phyloP scores from a whole-genome alignment of 1,140 invertebrate species.

The Oryctes rhinoceros region DNA sequence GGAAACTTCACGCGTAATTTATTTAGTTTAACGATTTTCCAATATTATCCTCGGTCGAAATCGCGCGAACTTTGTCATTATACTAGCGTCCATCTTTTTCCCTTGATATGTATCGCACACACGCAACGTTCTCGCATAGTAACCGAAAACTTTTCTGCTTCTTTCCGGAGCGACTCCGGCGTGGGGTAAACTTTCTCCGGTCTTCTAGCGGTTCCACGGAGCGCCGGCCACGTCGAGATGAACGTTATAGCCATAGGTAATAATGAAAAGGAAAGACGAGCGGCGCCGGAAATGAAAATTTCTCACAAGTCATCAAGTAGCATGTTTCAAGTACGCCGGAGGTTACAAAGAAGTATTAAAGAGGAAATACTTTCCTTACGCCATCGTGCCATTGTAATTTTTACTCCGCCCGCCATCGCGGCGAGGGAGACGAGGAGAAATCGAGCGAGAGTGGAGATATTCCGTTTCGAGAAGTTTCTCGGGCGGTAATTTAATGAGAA shows the following conservation, averaged over 20 bases:
- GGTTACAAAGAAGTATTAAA: constrained; percentile 19
- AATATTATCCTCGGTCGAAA: neutral
- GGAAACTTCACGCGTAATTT: constrained; percentile 13
- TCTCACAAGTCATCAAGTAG: constrained; percentile 21
- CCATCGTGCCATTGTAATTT: neutral
- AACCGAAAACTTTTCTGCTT: neutral
- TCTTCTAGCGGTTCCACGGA: neutral
- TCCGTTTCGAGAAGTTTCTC: neutral
- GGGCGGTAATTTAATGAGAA: neutral
- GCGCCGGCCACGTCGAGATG: neutral
- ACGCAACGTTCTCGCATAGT: neutral
- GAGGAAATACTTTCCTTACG: constrained; percentile 3
- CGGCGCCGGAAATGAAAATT: constrained; percentile 13
- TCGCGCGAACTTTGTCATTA: constrained; percentile 10
- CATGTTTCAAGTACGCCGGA: constrained; percentile 9
- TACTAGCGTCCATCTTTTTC: neutral
- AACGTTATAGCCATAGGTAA: neutral
- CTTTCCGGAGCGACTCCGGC: neutral
- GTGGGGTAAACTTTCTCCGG: neutral
- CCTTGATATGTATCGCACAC: neutral
- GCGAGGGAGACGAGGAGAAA: neutral
- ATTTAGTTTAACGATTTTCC: neutral
- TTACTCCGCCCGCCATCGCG: neutral
- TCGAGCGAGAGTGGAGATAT: neutral
- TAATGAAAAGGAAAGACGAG: constrained; percentile 15